Conservation (phyloP, 2,888 invertebrate genomes). For the Eristalis tenax region DNA sequence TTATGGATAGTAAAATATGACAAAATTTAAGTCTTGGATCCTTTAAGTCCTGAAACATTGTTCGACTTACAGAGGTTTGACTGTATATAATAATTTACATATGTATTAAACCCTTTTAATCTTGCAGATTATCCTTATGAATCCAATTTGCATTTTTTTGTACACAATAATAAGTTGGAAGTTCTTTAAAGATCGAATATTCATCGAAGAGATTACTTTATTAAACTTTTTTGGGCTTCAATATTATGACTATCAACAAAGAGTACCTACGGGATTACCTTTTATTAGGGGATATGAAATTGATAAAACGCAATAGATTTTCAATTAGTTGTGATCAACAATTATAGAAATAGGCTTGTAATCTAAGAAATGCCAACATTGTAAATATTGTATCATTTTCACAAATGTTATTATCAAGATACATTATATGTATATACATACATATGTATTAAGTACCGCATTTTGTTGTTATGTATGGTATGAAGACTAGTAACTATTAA, state of each 20-base stretch:
- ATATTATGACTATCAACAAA: conserved; percentile 92
- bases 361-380: conserved; percentile 6
- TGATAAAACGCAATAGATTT: conserved; percentile 74
- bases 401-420: too few species aligned
- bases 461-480: too few species aligned
- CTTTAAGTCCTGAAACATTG: too few species aligned
- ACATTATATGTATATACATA: background rate
- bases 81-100: too few species aligned
- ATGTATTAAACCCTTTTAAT: conserved; percentile 17
- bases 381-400: conserved; percentile 21
- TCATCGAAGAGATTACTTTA: conserved; percentile 93
- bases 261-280: conserved; percentile 93
- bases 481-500: background rate
- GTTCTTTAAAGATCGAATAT: conserved; percentile 94
- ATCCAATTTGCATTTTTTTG: conserved; percentile 92
- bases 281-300: conserved; percentile 90
- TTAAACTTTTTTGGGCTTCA: conserved; percentile 95
- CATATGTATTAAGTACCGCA: too few species aligned
- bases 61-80: too few species aligned
- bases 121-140: conserved; percentile 87
- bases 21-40: too few species aligned
- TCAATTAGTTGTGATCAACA: conserved; percentile 10
- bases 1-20: too few species aligned
- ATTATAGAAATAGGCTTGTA: background rate
- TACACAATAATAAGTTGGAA: conserved; percentile 93